A percentile compares a stretch with the other conserved stretches of the same genome.
Evolutionary conservation across 2,113 vertebrate species (phyloP).

Genomic region (Arvicanthis niloticus): DNA sequence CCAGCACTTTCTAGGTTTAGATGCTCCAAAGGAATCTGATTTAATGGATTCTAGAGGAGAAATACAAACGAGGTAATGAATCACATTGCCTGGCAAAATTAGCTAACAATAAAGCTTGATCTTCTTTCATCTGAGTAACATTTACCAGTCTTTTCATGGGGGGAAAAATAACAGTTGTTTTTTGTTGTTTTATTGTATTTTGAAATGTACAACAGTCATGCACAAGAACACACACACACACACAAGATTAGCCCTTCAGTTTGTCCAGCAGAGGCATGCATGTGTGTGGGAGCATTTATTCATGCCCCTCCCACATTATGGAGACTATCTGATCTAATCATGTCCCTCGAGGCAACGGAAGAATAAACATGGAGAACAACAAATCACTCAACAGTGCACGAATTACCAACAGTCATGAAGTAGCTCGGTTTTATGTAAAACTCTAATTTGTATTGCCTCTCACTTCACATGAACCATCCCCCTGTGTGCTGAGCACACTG

Average conservation of each 20-base stretch:
- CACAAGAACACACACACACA: background rate
- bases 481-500: constrained; percentile 30
- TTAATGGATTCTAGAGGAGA: background rate
- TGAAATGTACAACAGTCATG: background rate
- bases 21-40: background rate
- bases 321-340: constrained; percentile 29
- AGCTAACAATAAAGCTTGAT: background rate
- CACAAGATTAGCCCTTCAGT: constrained; percentile 60
- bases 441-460: constrained; percentile 70
- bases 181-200: background rate
- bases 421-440: constrained; percentile 79
- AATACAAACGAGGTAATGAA: background rate
- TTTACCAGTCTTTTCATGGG: constrained; percentile 14
- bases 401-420: constrained; percentile 68
- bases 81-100: background rate
- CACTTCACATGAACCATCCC: constrained; percentile 47
- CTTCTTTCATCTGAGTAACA: constrained; percentile 49
- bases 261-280: constrained; percentile 10
- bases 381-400: constrained; percentile 52
- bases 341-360: constrained; percentile 32
- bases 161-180: constrained; percentile 54
- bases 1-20: background rate
- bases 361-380: constrained; percentile 58
- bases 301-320: background rate
- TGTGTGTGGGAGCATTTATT: constrained; percentile 27